Conservation (phyloP, 2,113 vertebrate genomes). For the Lepus europaeus region DNA sequence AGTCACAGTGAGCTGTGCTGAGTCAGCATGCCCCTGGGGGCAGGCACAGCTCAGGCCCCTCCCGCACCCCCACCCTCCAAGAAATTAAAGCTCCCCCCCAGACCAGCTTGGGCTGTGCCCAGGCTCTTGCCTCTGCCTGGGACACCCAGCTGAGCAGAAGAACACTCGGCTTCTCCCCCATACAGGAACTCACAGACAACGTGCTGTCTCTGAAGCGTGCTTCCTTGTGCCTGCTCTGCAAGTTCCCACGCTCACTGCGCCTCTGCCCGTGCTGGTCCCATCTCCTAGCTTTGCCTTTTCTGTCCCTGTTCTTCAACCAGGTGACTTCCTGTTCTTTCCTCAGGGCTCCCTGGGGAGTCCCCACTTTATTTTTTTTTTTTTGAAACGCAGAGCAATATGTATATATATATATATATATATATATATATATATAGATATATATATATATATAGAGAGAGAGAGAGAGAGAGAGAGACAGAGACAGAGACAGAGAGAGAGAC, state of each 20-base stretch:
- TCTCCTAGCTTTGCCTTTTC: background rate
- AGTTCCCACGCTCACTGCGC: no score
- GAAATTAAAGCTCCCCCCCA: background rate
- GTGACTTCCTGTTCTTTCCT: background rate
- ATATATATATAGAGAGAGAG: no score
- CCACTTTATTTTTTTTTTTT: no score
- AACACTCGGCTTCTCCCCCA: background rate
- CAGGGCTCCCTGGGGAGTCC: background rate
- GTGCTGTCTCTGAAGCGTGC: background rate
- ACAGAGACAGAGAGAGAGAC: no score
- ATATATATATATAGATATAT: no score
- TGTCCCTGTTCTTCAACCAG: background rate
- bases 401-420: no score
- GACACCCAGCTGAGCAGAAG: background rate
- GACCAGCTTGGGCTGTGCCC: background rate
- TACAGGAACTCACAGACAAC: no score
- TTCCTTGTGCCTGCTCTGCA: background rate
- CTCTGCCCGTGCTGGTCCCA: background rate
- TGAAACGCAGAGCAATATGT: no score
- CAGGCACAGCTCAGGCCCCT: background rate
- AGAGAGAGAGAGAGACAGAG: no score
- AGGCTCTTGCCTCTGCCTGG: background rate
- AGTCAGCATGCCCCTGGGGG: background rate
- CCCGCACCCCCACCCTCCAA: background rate
- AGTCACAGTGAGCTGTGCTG: background rate